Evolutionary conservation across 2,113 vertebrate species (phyloP), one percentile per base, ranked within the genome.

Genomic region (Mus spicilegus): DNA sequence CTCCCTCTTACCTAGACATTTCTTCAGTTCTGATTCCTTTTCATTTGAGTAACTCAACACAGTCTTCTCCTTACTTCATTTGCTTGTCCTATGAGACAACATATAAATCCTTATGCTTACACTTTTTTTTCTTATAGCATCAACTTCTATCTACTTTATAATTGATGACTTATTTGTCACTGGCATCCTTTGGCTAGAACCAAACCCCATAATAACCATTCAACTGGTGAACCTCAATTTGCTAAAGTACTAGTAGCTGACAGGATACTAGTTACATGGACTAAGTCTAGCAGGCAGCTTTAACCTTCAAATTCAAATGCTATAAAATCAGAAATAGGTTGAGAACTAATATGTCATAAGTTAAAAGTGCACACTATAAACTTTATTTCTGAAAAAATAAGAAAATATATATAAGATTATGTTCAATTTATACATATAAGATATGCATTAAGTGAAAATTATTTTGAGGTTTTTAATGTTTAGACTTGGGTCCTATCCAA

Each of bases 1-100:
- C 2, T 8, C 4, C 26, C 16, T 28, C 17, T 6, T 14, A 26
- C 42, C 13, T 28, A 3, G 1, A 9, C 11, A 1, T 33, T 8
- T 19, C 80, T 82, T 67, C 24, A 22, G 0, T 12, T 49, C 67
- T 39, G 30, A 30, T 5, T 73, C 11, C 30, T 72, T 46, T 54
- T 72, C 28, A 13, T n/a, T 26, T 33, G 42, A 77, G 22, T 10
- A 36, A 54, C 13, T 81, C 12, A 69, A 33, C 1, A 19, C 24
- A 70, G 0, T 1, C 10, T 19, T 39, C 42, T 9, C 7, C 28
- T 39, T 19, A 22, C 3, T 33, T 36, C 1, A 49, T 8, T 19
- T 72, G 7, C 1, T 56, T 65, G 16, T 33, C 33, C 33, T 46
- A 16, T 12, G 3, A 0, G 7, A 30, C 1, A 7, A 33, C 22